Percentiles rank a stretch among this genome's conserved stretches.
Evolutionary conservation across 2,888 invertebrate species (phyloP).

Genomic region (Priocnemis perturbator): DNA sequence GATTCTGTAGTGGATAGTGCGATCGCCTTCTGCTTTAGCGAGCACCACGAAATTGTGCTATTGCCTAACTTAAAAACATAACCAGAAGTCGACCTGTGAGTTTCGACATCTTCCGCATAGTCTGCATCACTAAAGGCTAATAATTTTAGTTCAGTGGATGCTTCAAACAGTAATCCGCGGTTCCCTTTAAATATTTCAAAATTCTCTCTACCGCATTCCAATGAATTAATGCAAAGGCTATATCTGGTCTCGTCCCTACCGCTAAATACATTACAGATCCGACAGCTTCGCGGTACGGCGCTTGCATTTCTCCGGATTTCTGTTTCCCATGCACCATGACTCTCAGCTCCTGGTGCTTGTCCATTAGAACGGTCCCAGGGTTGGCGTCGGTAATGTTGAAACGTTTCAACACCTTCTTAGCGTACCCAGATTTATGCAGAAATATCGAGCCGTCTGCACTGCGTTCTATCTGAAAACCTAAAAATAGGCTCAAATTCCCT

Average conservation of each 20-base stretch:
- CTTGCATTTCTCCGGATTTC: neutral
- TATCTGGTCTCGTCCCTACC: too few relatives aligned
- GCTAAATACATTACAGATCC: neutral
- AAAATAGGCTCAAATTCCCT: too few relatives aligned
- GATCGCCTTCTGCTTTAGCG: neutral
- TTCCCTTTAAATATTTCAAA: too few relatives aligned
- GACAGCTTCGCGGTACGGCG: neutral
- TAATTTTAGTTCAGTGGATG: too few relatives aligned
- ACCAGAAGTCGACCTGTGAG: too few relatives aligned
- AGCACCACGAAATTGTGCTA: neutral
- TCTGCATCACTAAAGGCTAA: neutral
- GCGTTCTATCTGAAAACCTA: neutral
- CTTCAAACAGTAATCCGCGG: too few relatives aligned
- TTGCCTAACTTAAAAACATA: neutral
- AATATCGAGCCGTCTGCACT: neutral
- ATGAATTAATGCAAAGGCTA: neutral
- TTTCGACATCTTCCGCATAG: neutral
- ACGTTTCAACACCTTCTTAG: neutral
- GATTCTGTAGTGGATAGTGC: neutral
- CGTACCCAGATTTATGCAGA: too few relatives aligned
- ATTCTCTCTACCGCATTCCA: too few relatives aligned
- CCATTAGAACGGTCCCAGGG: neutral
- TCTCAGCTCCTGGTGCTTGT: neutral
- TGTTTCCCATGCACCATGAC: neutral
- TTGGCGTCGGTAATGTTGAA: neutral